phyloP scores from a whole-genome alignment of 2,113 vertebrate genomes.

The Cervus canadensis region DNA sequence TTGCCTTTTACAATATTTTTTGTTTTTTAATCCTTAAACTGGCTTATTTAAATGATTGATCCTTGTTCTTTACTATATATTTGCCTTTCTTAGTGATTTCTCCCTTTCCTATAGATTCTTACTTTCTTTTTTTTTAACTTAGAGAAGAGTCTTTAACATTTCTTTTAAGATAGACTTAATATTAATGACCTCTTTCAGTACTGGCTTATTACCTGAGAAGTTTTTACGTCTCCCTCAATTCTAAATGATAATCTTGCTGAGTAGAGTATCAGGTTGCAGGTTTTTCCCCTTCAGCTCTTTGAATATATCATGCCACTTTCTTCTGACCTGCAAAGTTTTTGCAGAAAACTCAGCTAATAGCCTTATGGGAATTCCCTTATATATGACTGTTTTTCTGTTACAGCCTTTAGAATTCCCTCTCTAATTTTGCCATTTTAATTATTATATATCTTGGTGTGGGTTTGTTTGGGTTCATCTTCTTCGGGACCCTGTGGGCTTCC shows the following conservation, averaged over 20 bases:
- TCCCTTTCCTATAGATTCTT: background rate
- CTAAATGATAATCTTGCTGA: background rate
- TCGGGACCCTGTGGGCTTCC: background rate
- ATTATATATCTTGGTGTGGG: background rate
- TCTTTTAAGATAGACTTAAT: background rate
- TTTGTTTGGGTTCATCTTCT: background rate
- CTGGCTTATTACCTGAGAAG: background rate
- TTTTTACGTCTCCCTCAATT: background rate
- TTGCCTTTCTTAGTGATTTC: background rate
- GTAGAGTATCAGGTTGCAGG: background rate
- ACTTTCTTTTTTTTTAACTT: background rate
- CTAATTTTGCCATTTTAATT: background rate
- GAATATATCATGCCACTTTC: background rate
- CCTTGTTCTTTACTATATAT: background rate
- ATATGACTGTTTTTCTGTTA: background rate
- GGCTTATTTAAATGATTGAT: background rate
- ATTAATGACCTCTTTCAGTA: background rate
- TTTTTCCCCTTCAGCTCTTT: background rate
- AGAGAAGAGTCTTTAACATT: background rate
- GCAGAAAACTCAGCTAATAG: background rate
- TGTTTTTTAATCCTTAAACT: background rate
- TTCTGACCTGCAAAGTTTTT: background rate
- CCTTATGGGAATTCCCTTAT: background rate
- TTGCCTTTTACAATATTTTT: background rate
- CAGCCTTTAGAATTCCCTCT: background rate